These are phyloP conservation scores for Adelognathus sp. DNA, from an alignment of 2,888 invertebrate species.

Conservation along the genomic window DNA sequence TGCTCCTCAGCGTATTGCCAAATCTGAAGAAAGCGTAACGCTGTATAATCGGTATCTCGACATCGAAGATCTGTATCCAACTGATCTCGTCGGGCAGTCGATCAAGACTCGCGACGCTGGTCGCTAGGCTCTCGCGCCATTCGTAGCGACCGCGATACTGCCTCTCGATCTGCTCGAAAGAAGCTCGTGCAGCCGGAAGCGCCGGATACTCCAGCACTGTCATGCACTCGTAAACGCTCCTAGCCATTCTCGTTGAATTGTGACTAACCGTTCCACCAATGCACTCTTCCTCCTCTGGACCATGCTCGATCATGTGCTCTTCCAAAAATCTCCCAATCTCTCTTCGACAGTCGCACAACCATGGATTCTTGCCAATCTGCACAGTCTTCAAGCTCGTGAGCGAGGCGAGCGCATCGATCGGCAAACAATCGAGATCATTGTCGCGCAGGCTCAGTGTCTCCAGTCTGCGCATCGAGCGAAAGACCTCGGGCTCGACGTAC, in stretches of 20 bases:
- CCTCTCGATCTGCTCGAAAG: neutral
- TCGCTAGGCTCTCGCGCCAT: slow-evolving; percentile 52
- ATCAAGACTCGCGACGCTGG: slow-evolving; percentile 59
- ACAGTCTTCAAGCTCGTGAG: slow-evolving; percentile 63
- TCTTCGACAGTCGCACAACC: slow-evolving; percentile 70
- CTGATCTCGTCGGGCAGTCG: slow-evolving; percentile 68
- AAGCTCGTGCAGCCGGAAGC: slow-evolving; percentile 41
- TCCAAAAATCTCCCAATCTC: slow-evolving; percentile 63
- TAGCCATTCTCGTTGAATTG: neutral
- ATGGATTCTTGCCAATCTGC: slow-evolving; percentile 71
- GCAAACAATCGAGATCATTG: slow-evolving; percentile 72
- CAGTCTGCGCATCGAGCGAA: slow-evolving; percentile 60
- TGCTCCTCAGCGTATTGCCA: slow-evolving; percentile 69
- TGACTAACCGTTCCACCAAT: neutral
- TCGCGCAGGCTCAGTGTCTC: slow-evolving; percentile 69
- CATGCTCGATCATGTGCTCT: slow-evolving; percentile 58
- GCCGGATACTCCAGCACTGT: slow-evolving; percentile 64
- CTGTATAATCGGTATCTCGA: slow-evolving; percentile 62
- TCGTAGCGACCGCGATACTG: slow-evolving; percentile 50
- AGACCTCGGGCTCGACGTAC: slow-evolving; percentile 70
- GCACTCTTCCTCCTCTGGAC: slow-evolving; percentile 38
- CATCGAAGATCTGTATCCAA: slow-evolving; percentile 67
- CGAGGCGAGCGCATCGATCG: slow-evolving; percentile 64
- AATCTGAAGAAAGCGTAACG: slow-evolving; percentile 72
- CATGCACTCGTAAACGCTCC: slow-evolving; percentile 64